Base-by-base conservation (phyloP, 2,113 vertebrate genomes). In the Varanus salvator region DNA sequence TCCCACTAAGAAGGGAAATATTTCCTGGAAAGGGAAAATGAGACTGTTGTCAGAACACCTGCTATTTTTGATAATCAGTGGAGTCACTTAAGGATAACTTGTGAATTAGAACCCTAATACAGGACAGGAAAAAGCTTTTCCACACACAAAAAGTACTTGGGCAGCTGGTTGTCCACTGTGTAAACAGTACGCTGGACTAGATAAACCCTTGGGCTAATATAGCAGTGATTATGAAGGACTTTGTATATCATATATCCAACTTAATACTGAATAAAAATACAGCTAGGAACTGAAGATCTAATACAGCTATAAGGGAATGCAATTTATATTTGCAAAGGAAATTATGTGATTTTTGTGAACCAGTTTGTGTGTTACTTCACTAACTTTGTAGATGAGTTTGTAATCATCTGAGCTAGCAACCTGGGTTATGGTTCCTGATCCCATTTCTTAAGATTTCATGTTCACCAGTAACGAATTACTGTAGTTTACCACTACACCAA, bases 21-120 rank as follows among this genome's bases (percentile, higher is more conserved):
- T 87, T 64, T 64, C 54, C 54, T 77, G 85, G 85, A 64, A 66
- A 64, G 85, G 54, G 14, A 87, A 87, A 29, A 87, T 77, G 34
- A 2, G 75, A 87, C 17, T 66, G n/a, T 76, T 44, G 21, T 64
- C 54, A 66, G 74, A 87, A 57, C 72, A 77, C 72, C 74, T 87
- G 74, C 15, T 87, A 74, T 44, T 76, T 82, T 23, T 19, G 21
- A 34, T 21, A 64, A 64, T 60, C 69, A 57, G 50, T 86, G 50
- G 72, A 87, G 34, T 44, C 29, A 34, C 52, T 21, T 54, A 64
- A 17, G 71, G 72, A 60, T 57, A 86, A 86, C 34, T 75, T 6
- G 57, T 64, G 52, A 76, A 23, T 34, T 34, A 64, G 54, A 77
- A 76, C 52, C 44, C 27, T 38, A 60, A 77, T 4, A 29, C 48